Percentiles rank a stretch among this genome's conserved stretches.
These are phyloP conservation scores for Ceratoteleas bidentatus DNA, from an alignment of 1,140 invertebrate genomes.

Conservation along the genomic window DNA sequence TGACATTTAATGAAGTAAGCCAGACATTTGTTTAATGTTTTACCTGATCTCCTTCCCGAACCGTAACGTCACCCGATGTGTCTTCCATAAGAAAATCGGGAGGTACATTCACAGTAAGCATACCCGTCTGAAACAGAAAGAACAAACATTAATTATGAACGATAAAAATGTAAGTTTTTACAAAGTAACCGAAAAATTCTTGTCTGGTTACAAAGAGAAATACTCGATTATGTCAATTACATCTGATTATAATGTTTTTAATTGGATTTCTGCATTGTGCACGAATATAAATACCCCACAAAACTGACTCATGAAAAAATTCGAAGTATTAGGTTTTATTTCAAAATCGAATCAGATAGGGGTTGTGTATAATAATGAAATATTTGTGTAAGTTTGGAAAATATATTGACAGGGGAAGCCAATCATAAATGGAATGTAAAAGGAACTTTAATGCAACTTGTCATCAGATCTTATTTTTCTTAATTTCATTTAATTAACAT, in stretches of 20 bases:
- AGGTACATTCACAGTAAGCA: constrained; percentile 90
- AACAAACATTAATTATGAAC: constrained; percentile 3
- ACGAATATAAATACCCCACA: constrained; percentile 10
- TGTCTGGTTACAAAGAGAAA: constrained; percentile 17
- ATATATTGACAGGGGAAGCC: too few relatives aligned
- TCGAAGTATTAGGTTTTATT: not conserved
- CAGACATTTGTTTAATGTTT: too few relatives aligned
- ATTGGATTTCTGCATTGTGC: constrained; percentile 30
- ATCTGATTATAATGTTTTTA: constrained; percentile 37
- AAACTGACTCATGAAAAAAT: constrained; percentile 4
- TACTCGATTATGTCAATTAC: constrained; percentile 1
- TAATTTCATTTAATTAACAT: not conserved
- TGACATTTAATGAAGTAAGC: too few relatives aligned
- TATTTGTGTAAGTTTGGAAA: too few relatives aligned
- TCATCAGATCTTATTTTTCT: not conserved
- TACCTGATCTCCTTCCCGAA: constrained; percentile 89
- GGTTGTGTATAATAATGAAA: too few relatives aligned
- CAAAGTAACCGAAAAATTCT: constrained; percentile 1
- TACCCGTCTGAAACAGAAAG: constrained; percentile 85
- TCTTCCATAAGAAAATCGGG: constrained; percentile 91
- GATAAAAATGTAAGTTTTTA: not conserved
- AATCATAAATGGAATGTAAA: too few relatives aligned
- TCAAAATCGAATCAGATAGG: too few relatives aligned
- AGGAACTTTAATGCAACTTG: not conserved
- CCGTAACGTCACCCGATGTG: constrained; percentile 90